Percentiles rank a stretch among this genome's conserved stretches.
phyloP scores from a whole-genome alignment of 2,113 vertebrate species.

The Leptocoma aspasia region DNA sequence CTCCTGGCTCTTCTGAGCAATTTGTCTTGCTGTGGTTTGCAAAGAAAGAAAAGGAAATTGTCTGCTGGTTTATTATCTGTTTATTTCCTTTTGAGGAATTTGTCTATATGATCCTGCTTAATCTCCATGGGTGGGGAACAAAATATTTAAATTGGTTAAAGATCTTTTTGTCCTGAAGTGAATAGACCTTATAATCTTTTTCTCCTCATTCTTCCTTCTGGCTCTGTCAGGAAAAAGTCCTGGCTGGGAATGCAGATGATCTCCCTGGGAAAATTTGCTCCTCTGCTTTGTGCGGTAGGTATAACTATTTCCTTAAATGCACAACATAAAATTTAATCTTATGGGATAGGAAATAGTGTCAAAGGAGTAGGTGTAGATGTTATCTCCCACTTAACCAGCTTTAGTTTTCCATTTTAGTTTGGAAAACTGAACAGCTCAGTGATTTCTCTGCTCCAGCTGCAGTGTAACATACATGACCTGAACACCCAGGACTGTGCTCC shows the following conservation, averaged over 20 bases:
- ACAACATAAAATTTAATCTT: background rate
- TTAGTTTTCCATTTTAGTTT: background rate
- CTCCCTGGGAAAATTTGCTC: background rate
- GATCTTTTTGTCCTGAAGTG: conserved; percentile 30
- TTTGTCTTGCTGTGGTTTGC: background rate
- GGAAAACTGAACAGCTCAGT: background rate
- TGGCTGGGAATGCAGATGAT: background rate
- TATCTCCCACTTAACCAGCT: background rate
- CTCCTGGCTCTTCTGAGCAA: background rate
- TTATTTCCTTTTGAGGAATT: conserved; percentile 14
- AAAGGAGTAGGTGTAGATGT: background rate
- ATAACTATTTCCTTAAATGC: background rate
- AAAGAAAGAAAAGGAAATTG: conserved; percentile 17
- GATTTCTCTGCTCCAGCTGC: background rate
- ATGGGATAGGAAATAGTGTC: background rate
- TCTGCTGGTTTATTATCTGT: background rate
- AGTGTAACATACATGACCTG: fast-evolving
- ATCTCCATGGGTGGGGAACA: conserved; percentile 1
- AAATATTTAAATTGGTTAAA: conserved; percentile 34
- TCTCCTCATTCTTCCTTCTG: background rate
- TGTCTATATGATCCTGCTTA: background rate
- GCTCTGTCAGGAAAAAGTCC: background rate
- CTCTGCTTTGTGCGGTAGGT: background rate
- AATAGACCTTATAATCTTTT: conserved; percentile 16
- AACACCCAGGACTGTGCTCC: too few species aligned